These are phyloP conservation scores for Acanthurus lineatus DNA, from an alignment of 2,797 vertebrate genomes.

Conservation along the genomic window DNA sequence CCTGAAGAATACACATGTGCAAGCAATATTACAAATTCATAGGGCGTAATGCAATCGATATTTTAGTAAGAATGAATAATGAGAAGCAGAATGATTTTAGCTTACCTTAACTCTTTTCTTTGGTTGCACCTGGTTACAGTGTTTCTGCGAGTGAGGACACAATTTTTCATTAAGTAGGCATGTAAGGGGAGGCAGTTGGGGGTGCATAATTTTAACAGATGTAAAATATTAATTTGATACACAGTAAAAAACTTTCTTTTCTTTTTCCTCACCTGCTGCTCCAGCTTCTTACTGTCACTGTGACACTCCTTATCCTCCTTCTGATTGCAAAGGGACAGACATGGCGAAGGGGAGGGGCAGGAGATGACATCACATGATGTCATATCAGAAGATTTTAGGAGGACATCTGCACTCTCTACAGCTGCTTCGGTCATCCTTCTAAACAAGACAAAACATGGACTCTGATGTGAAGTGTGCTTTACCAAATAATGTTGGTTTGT, in stretches of 20 bases:
- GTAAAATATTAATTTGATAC: constrained; percentile 11
- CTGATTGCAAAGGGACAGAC: constrained; percentile 65
- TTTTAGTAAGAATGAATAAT: constrained; percentile 65
- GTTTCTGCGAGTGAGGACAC: constrained; percentile 80
- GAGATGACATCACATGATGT: constrained; percentile 50
- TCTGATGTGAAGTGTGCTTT: neutral
- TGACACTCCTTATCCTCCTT: constrained; percentile 62
- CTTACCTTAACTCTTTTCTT: constrained; percentile 94
- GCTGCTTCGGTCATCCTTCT: constrained; percentile 91
- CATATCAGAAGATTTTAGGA: constrained; percentile 72
- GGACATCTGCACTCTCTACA: constrained; percentile 79
- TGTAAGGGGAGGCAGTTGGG: neutral
- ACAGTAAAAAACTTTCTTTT: constrained; percentile 1
- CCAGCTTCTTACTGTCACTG: constrained; percentile 60
- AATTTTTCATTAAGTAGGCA: constrained; percentile 59
- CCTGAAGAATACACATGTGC: constrained; percentile 80
- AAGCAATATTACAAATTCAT: constrained; percentile 63
- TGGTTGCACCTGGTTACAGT: constrained; percentile 88
- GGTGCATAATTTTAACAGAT: constrained; percentile 24
- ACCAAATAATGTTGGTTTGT: neutral
- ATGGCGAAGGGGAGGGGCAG: constrained; percentile 57
- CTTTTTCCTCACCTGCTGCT: constrained; percentile 74
- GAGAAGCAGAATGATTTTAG: constrained; percentile 55
- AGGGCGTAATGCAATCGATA: constrained; percentile 54
- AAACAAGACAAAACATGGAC: constrained; percentile 9